These are phyloP conservation scores for Diadumene lineata DNA, from an alignment of 92 coral and sea anemone genomes.

Conservation along the genomic window DNA sequence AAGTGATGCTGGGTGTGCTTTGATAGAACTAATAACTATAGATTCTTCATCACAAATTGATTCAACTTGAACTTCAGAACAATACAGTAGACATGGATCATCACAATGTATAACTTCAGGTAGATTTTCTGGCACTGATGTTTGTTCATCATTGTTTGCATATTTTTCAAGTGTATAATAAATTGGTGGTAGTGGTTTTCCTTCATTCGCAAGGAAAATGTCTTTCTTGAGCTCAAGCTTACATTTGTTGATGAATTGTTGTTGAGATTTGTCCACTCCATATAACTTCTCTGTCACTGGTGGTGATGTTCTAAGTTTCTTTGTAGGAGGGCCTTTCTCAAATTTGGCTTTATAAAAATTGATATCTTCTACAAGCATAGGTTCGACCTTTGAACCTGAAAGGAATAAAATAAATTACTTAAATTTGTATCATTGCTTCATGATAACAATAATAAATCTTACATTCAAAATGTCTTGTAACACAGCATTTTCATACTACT, in stretches of 20 bases:
- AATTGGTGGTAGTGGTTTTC: slow-evolving; percentile 53
- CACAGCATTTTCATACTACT: too few relatives aligned
- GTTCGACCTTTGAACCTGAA: slow-evolving; percentile 47
- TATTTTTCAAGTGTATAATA: slow-evolving; percentile 36
- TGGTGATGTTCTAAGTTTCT: slow-evolving; percentile 44
- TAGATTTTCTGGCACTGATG: slow-evolving; percentile 20
- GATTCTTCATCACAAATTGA: slow-evolving; percentile 11
- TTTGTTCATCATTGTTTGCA: slow-evolving; percentile 8
- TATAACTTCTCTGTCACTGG: slow-evolving; percentile 35
- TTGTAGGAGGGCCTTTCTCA: slow-evolving; percentile 57
- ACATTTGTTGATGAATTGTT: slow-evolving; percentile 32
- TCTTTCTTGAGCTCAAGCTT: slow-evolving; percentile 37
- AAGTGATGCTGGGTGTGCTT: slow-evolving; percentile 37
- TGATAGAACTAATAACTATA: slow-evolving; percentile 33
- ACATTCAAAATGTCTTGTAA: too few relatives aligned
- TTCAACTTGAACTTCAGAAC: slow-evolving; percentile 46
- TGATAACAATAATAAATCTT: too few relatives aligned
- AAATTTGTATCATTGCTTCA: slow-evolving; percentile 1
- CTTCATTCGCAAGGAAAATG: slow-evolving; percentile 40
- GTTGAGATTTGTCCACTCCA: slow-evolving; percentile 20
- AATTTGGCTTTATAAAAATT: slow-evolving; percentile 58
- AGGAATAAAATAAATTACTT: background rate
- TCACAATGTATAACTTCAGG: slow-evolving; percentile 33
- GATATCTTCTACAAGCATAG: slow-evolving; percentile 53
- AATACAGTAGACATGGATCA: slow-evolving; percentile 34